Evolutionary conservation across 2,888 invertebrate species (phyloP), one percentile per base, ranked within the genome.

Genomic region (Notodonta dromedarius): DNA sequence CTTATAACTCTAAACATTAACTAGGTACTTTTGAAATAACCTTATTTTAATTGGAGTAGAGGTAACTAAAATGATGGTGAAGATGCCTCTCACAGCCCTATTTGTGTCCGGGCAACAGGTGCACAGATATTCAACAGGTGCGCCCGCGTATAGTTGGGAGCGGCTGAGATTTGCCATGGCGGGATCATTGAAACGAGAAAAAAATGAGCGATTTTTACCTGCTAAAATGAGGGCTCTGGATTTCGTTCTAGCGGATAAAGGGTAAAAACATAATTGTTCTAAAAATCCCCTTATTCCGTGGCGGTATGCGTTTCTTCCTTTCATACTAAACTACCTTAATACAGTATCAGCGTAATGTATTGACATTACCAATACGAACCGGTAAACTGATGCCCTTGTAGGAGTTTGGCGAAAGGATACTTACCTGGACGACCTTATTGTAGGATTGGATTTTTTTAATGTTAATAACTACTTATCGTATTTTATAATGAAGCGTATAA

Each of bases 101-200:
- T 42, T 13, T 16, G 52, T 11, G 55, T 74, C 68, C 67, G 67
- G 68, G 67, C 67, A 67, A 75, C 79, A 78, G 78, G 78, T 78
- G 78, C 76, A 74, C 67, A 71, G 69, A 73, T 76, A 76, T 76
- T 16, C n/a, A 78, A 74, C 77, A 77, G 74, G 78, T 69, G 71
- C 67, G 66, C 56, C 53, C 48, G 57, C 64, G 48, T 61, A 65
- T 66, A 62, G 61, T 51, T 62, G 58, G 44, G 66, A 39, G 57
- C 63, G 62, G 52, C 65, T 57, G 76, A 72, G 75, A 76, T 77
- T 74, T 75, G 71, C 68, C 73, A 56, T 64, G 65, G 69, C 32
- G 59, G 60, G 57, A 44, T 44, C 56, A 51, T 44, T 42, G 58
- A 12, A 32, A 24, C 6, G 24, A 9, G 13, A 56, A 56, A 53